A percentile compares a stretch with the other conserved stretches of the same genome.
Conservation (phyloP, 2,797 vertebrate genomes). For the Halcyon leucocephala region DNA sequence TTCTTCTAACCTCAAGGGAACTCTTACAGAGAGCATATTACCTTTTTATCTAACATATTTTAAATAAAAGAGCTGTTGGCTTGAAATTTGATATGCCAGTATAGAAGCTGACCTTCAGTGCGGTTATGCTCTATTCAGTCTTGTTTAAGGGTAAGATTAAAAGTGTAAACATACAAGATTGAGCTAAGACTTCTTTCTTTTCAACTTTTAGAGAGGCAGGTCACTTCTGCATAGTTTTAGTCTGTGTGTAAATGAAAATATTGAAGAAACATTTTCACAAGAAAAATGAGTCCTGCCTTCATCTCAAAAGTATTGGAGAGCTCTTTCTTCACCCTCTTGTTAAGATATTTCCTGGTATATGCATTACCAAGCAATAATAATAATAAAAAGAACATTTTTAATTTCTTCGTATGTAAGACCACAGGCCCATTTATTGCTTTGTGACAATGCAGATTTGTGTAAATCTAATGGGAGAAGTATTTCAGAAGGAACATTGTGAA, state of each 20-base stretch:
- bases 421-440: background rate
- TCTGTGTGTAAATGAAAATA: background rate
- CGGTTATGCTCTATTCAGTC: constrained; percentile 10
- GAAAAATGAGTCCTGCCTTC: background rate
- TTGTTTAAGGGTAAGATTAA: constrained; percentile 39
- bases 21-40: constrained; percentile 66
- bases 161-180: constrained; percentile 25
- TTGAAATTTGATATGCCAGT: constrained; percentile 59
- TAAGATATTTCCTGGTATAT: background rate
- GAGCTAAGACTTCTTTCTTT: constrained; percentile 2
- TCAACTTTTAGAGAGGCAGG: background rate
- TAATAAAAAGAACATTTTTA: background rate
- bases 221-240: background rate
- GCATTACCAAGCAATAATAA: background rate
- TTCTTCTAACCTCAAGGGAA: constrained; percentile 54
- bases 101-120: constrained; percentile 33
- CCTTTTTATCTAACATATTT: constrained; percentile 72
- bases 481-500: background rate
- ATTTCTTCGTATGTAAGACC: background rate
- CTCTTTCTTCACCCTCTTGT: background rate
- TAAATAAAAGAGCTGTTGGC: constrained; percentile 64
- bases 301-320: background rate
- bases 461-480: background rate
- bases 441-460: background rate
- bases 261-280: background rate